phyloP scores from a whole-genome alignment of 1,140 invertebrate species.

The Nymphalis io region DNA sequence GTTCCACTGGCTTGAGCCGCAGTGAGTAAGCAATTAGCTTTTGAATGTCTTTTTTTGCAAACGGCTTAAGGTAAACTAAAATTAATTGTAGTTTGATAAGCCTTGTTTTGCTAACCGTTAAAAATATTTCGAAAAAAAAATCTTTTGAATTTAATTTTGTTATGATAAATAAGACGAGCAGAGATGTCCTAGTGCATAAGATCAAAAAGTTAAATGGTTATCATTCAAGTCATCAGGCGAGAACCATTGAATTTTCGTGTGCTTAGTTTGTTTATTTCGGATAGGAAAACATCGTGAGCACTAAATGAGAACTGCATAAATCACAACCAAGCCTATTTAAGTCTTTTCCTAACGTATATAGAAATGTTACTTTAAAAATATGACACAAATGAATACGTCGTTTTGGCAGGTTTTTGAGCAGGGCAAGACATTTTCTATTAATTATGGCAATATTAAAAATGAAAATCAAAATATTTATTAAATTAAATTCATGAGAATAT shows the following conservation, averaged over 20 bases:
- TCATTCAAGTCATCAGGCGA: too few relatives aligned
- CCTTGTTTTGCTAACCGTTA: neutral
- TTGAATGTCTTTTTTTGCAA: slow-evolving; percentile 33
- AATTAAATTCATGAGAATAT: slow-evolving; percentile 12
- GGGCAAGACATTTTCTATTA: slow-evolving; percentile 6
- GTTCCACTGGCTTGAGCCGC: slow-evolving; percentile 33
- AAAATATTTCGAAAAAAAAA: neutral
- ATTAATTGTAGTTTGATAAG: slow-evolving; percentile 13
- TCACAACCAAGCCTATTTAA: too few relatives aligned
- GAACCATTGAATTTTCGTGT: too few relatives aligned
- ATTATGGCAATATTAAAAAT: slow-evolving; percentile 8
- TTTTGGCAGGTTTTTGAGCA: neutral
- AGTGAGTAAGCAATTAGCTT: slow-evolving; percentile 39
- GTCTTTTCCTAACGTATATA: too few relatives aligned
- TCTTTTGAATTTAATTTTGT: slow-evolving; percentile 2
- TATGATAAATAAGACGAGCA: neutral
- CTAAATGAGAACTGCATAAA: too few relatives aligned
- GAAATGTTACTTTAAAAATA: too few relatives aligned
- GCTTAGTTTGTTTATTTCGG: too few relatives aligned
- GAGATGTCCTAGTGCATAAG: too few relatives aligned
- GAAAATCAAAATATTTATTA: slow-evolving; percentile 7
- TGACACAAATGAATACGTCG: too few relatives aligned
- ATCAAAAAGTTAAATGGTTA: too few relatives aligned
- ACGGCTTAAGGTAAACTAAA: slow-evolving; percentile 12
- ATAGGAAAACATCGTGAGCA: too few relatives aligned